phyloP scores from a whole-genome alignment of 2,113 vertebrate species.

The Balaenoptera acutorostrata region DNA sequence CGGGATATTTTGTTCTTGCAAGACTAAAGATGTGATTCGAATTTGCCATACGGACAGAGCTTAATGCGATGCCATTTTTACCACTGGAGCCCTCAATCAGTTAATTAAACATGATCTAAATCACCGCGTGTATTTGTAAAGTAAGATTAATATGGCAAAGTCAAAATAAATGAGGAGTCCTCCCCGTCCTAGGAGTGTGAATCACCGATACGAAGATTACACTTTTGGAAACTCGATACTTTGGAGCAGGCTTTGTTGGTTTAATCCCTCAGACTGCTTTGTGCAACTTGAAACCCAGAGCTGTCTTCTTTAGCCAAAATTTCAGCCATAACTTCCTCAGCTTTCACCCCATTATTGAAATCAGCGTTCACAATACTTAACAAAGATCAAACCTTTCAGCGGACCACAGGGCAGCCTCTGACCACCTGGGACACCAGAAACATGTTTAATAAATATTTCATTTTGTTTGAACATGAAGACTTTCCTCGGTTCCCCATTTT shows the following conservation, averaged over 20 bases:
- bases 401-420: conserved; percentile 78
- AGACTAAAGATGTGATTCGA: conserved; percentile 85
- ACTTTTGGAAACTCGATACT: conserved; percentile 86
- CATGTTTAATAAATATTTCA: conserved; percentile 84
- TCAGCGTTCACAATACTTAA: conserved; percentile 80
- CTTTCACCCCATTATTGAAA: conserved; percentile 85
- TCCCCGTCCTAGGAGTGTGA: conserved; percentile 79
- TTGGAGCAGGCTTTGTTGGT: conserved; percentile 85
- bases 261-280: conserved; percentile 86
- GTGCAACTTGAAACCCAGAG: conserved; percentile 81
- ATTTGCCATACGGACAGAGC: conserved; percentile 86
- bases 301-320: conserved; percentile 90
- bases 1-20: conserved; percentile 86
- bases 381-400: conserved; percentile 87
- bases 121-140: conserved; percentile 84
- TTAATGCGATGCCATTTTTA: conserved; percentile 85
- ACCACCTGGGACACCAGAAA: conserved; percentile 81
- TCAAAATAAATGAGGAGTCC: conserved; percentile 79
- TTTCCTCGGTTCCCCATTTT: conserved; percentile 20
- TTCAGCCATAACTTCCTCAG: conserved; percentile 86
- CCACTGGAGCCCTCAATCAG: conserved; percentile 85
- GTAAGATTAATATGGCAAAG: conserved; percentile 86
- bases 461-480: conserved; percentile 76
- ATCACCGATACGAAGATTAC: conserved; percentile 82
- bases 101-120: conserved; percentile 92